Percentiles rank a stretch among this genome's conserved stretches.
Evolutionary conservation across 2,888 invertebrate genomes (phyloP).

Genomic region (Parnassius smintheus): DNA sequence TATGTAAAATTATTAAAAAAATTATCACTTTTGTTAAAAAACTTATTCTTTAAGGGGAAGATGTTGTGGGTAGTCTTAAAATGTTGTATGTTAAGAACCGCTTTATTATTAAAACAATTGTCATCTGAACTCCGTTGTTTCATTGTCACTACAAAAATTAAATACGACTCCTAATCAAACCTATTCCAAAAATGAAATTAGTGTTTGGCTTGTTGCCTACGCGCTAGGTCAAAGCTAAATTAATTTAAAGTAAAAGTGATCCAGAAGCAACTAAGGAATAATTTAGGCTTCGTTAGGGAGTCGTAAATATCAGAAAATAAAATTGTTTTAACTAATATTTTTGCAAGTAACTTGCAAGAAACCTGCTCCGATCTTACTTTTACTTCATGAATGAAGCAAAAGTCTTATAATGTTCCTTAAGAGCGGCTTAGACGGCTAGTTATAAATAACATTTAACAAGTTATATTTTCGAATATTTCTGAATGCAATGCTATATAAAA

Average conservation of each 20-base stretch:
- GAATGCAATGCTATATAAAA: too few relatives aligned
- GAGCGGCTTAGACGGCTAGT: too few relatives aligned
- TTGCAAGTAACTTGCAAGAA: conserved; percentile 17
- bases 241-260: conserved; percentile 22
- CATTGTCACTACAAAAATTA: too few relatives aligned
- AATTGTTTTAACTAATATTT: conserved; percentile 25
- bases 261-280: conserved; percentile 18
- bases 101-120: too few relatives aligned
- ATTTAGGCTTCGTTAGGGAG: conserved; percentile 23
- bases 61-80: too few relatives aligned
- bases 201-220: conserved; percentile 16
- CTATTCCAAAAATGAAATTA: conserved; percentile 20
- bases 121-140: too few relatives aligned
- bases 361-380: background rate
- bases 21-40: too few relatives aligned
- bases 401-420: background rate
- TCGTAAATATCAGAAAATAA: conserved; percentile 17
- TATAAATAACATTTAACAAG: too few relatives aligned
- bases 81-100: too few relatives aligned
- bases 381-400: conserved; percentile 6
- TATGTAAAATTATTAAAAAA: too few relatives aligned
- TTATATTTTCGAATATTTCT: too few relatives aligned
- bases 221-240: conserved; percentile 21
- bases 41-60: too few relatives aligned
- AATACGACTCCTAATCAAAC: background rate